phyloP scores from a whole-genome alignment of 2,888 invertebrate genomes.

The Bibio marci region DNA sequence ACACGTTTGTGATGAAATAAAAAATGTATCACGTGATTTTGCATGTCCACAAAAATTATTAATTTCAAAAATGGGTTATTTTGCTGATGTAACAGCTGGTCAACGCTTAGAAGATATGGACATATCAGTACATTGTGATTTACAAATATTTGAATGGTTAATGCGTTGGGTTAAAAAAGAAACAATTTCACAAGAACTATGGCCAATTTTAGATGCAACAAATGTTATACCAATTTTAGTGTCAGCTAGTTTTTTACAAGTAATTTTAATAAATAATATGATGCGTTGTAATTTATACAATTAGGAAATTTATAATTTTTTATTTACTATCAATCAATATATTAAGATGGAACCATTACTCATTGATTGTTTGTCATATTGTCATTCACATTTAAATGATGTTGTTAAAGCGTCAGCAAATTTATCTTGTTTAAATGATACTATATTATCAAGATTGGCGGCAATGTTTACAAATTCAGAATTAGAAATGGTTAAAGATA shows the following conservation, averaged over 20 bases:
- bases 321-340: no score
- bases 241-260: constrained; percentile 79
- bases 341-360: constrained; percentile 75
- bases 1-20: constrained; percentile 89
- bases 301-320: no score
- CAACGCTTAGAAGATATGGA: constrained; percentile 81
- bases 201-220: constrained; percentile 56
- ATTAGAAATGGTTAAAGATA: constrained; percentile 67
- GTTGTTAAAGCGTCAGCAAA: constrained; percentile 74
- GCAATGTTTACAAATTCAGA: constrained; percentile 79
- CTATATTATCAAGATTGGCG: constrained; percentile 52
- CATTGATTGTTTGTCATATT: constrained; percentile 70
- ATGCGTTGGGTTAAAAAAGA: constrained; percentile 90
- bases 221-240: constrained; percentile 87
- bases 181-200: constrained; percentile 39
- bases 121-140: constrained; percentile 92
- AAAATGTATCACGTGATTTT: constrained; percentile 77
- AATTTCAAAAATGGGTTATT: constrained; percentile 87
- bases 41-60: constrained; percentile 72
- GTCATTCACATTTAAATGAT: constrained; percentile 72
- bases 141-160: constrained; percentile 90
- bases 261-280: constrained; percentile 12
- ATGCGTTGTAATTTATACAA: no score
- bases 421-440: constrained; percentile 75
- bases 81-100: constrained; percentile 72